Evolutionary conservation across 2,888 invertebrate genomes (phyloP), one percentile per base, ranked within the genome.

Genomic region (Pinctada fucata): DNA sequence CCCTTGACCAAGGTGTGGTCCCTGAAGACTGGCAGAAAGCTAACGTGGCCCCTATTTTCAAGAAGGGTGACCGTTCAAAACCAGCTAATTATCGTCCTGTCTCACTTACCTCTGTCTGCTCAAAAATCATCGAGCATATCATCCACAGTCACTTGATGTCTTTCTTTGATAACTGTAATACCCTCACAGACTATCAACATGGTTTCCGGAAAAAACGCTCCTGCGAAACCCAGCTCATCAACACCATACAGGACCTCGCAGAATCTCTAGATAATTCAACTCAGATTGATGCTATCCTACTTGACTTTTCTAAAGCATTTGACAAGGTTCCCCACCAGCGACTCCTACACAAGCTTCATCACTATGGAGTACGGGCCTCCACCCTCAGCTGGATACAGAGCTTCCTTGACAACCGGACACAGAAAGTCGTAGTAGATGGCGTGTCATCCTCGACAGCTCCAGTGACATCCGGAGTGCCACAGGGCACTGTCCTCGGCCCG

Each of bases 111-210:
- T 73, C 71, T 13, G 64, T 79, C 52, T 79, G 63, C 8, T 82
- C 81, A 47, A 85, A 85, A 70, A 50, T 83, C 6, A 31, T 85
- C n/a, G 82, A 87, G 70, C 81, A 84, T 67, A 79, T 83, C 13
- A 50, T 83, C 6, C 16, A 65, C 52, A 82, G 82, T 76, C 65
- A 78, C 51, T 50, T 84, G 49, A 81, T 82, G 80, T 65, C 58
- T 3, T 74, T 72, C 64, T 31, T 79, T 3, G 80, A 80, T 5
- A n/a, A 73, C 1, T 52, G 81, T 72, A 73, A 82, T 63, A 79
- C 84, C n/a, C 75, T 85, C 4, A 58, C 79, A n/a, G 78, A 82
- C 31, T 5, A 64, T 0, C 84, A 86, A 68, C 80, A 82, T 72
- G 83, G 84, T 4, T 87, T 85, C 69, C 49, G 83, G 8, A 81